Base-by-base conservation (phyloP, 2,888 invertebrate genomes). In the Pelosia muscerda region DNA sequence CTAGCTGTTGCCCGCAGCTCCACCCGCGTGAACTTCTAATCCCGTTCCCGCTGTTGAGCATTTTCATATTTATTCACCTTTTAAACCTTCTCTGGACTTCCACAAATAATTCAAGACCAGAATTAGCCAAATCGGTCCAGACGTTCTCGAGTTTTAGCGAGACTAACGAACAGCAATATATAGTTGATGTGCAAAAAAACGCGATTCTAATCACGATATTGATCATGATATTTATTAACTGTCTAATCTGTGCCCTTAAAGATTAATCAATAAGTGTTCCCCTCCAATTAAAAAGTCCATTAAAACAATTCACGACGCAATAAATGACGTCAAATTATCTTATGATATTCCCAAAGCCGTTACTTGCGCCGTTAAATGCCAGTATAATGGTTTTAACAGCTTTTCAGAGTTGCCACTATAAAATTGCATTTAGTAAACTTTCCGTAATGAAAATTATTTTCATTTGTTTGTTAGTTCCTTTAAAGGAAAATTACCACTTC, bases 341-440 rank as follows among this genome's bases (percentile, higher is more conserved):
- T 63, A 73, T 75, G 75, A 72, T 75, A 78, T 71, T 68, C 70
- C 66, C 69, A 65, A 75, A 73, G 42, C 62, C 65, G 62, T 65
- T 65, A 38, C 53, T 71, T 67, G 68, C 68, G 68, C 74, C 74
- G 73, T 83, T 74, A 82, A 83, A 77, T 71, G 69, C 76, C 65
- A 75, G 56, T 81, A 78, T 71, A 78, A 72, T 74, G 71, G 71
- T 72, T 76, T 75, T 71, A 72, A 77, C 69, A 69, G 73, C 71
- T 74, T 69, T 31, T 38, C 55, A 38, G 31, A 59, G 69, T 71
- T 70, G 68, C 66, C 68, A 75, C 76, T 78, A 75, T 77, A 78
- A 77, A 75, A 76, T 67, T 73, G 68, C 58, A 73, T 73, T 83
- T 83, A 61, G 76, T 78, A 83, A 84, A 84, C 80, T 65, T 63